Conservation (phyloP, 2,113 vertebrate species). For the Hypanus sabinus region DNA sequence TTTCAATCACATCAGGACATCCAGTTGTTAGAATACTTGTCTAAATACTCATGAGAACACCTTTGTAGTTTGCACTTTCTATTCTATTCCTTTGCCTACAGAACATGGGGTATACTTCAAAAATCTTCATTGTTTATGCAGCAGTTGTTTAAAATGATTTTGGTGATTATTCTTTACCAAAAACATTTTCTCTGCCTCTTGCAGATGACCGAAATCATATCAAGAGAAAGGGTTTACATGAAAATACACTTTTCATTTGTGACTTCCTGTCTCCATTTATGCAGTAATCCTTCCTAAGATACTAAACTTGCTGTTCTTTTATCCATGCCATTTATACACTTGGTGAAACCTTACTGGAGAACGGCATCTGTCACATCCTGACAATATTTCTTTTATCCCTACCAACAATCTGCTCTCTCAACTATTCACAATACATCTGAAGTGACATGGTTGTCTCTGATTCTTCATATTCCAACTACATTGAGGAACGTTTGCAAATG, state of each 20-base stretch:
- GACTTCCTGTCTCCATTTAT: background rate
- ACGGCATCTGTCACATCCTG: background rate
- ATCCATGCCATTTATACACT: background rate
- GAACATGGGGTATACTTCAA: background rate
- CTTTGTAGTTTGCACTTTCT: background rate
- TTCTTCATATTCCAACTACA: background rate
- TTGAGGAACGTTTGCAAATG: background rate
- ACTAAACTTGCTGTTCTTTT: background rate
- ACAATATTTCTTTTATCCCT: background rate
- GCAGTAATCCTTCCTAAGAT: background rate
- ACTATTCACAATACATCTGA: background rate
- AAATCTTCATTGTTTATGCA: background rate
- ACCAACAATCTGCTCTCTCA: background rate
- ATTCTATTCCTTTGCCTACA: background rate
- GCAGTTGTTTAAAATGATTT: background rate
- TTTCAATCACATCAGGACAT: background rate
- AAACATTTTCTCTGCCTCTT: background rate
- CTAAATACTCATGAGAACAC: background rate
- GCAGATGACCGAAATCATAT: background rate
- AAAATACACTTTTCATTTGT: background rate
- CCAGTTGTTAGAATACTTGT: background rate
- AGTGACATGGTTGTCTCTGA: background rate
- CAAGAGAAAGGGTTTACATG: background rate
- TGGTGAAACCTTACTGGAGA: background rate
- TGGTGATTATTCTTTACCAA: background rate